Evolutionary conservation across 2,888 invertebrate genomes (phyloP).

Genomic region (Hermodice carunculata): DNA sequence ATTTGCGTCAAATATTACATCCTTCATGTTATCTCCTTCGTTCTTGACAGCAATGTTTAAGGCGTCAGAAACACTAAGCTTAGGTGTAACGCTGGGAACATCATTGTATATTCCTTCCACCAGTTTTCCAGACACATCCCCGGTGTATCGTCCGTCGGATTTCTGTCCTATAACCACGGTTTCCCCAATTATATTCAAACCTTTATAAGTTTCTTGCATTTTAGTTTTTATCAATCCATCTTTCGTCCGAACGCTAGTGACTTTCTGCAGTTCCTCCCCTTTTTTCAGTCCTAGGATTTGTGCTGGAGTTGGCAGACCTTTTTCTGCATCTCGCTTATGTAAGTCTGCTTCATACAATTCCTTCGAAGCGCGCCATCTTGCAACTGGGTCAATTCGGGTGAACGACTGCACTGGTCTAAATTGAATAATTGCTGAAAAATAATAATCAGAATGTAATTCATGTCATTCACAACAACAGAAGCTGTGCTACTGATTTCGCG

Average conservation of each 20-base stretch:
- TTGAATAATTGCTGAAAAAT: no score
- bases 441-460: no score
- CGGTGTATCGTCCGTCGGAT: conserved; percentile 25
- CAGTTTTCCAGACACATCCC: conserved; percentile 39
- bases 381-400: no score
- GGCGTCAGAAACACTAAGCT: not conserved
- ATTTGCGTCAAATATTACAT: not conserved
- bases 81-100: not conserved
- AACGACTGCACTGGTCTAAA: no score
- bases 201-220: conserved; percentile 42
- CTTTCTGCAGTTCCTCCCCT: not conserved
- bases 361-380: no score
- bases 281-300: not conserved
- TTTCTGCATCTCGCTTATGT: no score
- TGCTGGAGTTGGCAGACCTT: no score
- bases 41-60: not conserved
- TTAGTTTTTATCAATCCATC: conserved; percentile 40
- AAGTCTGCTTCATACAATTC: no score
- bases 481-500: no score
- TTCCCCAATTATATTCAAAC: conserved; percentile 42
- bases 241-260: conserved; percentile 20
- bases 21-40: not conserved
- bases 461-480: no score
- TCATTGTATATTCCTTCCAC: not conserved
- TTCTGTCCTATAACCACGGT: conserved; percentile 40